Conservation (phyloP, 2,888 invertebrate genomes). For the Sisyra nigra region DNA sequence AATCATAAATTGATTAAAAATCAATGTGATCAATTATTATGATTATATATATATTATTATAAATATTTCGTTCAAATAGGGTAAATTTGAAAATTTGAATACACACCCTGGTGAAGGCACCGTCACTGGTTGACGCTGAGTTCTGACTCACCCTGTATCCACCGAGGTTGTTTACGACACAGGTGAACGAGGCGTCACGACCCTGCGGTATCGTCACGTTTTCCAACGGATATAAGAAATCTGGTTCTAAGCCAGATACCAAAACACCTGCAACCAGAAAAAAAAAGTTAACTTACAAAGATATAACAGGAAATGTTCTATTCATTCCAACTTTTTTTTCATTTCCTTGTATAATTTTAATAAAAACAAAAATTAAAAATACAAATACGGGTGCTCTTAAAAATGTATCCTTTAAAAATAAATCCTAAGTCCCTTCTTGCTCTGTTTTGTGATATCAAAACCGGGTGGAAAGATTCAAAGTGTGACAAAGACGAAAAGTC, state of each 20-base stretch:
- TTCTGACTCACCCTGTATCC: constrained; percentile 84
- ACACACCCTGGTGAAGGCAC: constrained; percentile 49
- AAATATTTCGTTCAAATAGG: background rate
- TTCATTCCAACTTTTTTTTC: too few relatives aligned
- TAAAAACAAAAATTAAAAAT: too few relatives aligned
- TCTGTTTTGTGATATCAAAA: too few relatives aligned
- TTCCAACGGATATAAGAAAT: constrained; percentile 63
- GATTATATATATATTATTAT: constrained; percentile 1
- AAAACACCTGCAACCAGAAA: constrained; percentile 29
- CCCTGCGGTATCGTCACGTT: constrained; percentile 74
- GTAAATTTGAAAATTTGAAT: constrained; percentile 26
- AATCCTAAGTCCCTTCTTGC: too few relatives aligned
- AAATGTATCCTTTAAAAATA: too few relatives aligned
- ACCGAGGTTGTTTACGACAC: constrained; percentile 69
- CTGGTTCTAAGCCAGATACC: constrained; percentile 59
- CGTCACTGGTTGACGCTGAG: constrained; percentile 26
- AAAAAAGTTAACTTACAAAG: too few relatives aligned
- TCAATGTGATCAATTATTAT: background rate
- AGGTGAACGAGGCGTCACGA: constrained; percentile 69
- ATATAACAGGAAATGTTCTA: too few relatives aligned
- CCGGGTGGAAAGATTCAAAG: too few relatives aligned
- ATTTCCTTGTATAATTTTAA: too few relatives aligned
- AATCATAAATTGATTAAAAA: background rate
- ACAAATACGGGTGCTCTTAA: too few relatives aligned
- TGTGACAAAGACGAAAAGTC: too few relatives aligned